These are phyloP conservation scores for Epirrhoe alternata DNA, from an alignment of 2,888 invertebrate genomes.

Conservation along the genomic window DNA sequence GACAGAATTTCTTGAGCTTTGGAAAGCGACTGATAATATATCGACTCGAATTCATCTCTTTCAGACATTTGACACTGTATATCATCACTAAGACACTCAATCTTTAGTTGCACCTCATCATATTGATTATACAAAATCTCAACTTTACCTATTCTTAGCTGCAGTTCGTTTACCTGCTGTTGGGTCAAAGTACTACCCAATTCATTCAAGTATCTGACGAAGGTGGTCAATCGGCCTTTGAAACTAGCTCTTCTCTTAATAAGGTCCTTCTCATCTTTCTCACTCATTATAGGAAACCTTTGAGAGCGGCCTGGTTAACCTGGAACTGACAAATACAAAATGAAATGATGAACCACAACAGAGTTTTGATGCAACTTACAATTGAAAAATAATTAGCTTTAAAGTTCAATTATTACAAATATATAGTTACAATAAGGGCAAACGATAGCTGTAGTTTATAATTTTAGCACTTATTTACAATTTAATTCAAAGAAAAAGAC, in stretches of 20 bases:
- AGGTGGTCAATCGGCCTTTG: slow-evolving; percentile 29
- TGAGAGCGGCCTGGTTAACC: background rate
- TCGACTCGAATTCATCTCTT: slow-evolving; percentile 1
- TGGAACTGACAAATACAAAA: no score
- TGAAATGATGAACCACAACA: no score
- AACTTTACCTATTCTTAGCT: slow-evolving; percentile 36
- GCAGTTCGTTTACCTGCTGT: slow-evolving; percentile 33
- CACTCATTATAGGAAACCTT: slow-evolving; percentile 5
- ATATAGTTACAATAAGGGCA: no score
- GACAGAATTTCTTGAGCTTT: slow-evolving; percentile 7
- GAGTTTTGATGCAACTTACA: no score
- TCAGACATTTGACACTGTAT: background rate
- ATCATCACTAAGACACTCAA: slow-evolving; percentile 39
- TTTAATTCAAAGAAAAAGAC: no score
- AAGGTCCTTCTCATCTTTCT: slow-evolving; percentile 3
- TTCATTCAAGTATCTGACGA: slow-evolving; percentile 25
- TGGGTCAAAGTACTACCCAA: slow-evolving; percentile 18
- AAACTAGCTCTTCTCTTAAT: slow-evolving; percentile 8
- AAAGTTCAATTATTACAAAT: no score
- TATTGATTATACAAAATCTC: slow-evolving; percentile 37
- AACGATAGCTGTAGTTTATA: no score
- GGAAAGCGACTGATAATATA: background rate
- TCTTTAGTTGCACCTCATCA: slow-evolving; percentile 40
- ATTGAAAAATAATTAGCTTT: no score
- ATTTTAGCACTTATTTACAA: no score